phyloP scores from a whole-genome alignment of 64 coral and sea anemone species.

The Montipora capricornis region DNA sequence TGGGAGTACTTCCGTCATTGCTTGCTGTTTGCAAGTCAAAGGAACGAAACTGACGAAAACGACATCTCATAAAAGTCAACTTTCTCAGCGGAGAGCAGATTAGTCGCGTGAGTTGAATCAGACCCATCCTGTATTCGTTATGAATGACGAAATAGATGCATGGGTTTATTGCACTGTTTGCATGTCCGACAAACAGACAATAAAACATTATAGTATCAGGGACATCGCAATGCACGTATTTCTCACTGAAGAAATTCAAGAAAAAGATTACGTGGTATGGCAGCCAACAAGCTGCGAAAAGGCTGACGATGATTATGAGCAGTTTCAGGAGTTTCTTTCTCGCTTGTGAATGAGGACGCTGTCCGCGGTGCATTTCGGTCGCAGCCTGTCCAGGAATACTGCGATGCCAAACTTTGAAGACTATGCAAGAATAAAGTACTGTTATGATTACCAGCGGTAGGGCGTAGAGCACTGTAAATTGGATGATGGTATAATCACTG shows the following conservation, averaged over 20 bases:
- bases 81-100: neutral
- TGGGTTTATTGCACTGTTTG: conserved; percentile 63
- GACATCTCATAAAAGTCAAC: neutral
- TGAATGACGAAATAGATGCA: conserved; percentile 63
- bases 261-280: conserved; percentile 58
- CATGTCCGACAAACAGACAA: conserved; percentile 31
- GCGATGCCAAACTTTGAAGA: conserved; percentile 40
- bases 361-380: neutral
- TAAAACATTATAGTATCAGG: conserved; percentile 33
- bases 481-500: neutral
- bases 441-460: conserved; percentile 18
- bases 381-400: conserved; percentile 36
- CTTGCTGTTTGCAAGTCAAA: neutral
- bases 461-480: conserved; percentile 41
- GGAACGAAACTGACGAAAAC: neutral
- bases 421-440: conserved; percentile 36
- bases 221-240: neutral
- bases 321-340: conserved; percentile 54
- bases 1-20: neutral
- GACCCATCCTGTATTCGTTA: conserved; percentile 47
- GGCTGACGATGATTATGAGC: conserved; percentile 56
- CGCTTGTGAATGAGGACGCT: neutral
- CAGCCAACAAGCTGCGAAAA: conserved; percentile 59
- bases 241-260: conserved; percentile 10
- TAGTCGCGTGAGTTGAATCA: conserved; percentile 3